phyloP scores from a whole-genome alignment of 23 tunicate genomes.

The Ascidia mentula region DNA sequence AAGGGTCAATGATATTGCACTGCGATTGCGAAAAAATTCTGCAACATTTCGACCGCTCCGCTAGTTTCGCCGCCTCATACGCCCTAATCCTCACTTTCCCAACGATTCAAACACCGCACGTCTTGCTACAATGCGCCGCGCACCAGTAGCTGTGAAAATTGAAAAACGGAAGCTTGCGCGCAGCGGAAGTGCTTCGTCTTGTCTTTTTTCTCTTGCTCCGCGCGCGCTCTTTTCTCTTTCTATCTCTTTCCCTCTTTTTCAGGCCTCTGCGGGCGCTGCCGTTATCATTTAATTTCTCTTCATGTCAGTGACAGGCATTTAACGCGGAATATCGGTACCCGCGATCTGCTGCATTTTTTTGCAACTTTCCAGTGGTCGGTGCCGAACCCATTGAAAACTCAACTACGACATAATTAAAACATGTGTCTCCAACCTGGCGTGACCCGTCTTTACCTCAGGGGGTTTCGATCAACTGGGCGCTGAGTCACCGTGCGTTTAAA shows the following conservation, averaged over 20 bases:
- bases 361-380: not conserved
- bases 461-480: not conserved
- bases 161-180: conserved; percentile 60
- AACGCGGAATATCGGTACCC: not conserved
- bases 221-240: not conserved
- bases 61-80: conserved; percentile 7
- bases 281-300: conserved; percentile 22
- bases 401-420: too few species aligned
- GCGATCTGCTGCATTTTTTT: not conserved
- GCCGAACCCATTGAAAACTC: not conserved
- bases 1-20: not conserved
- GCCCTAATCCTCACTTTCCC: not conserved
- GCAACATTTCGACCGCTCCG: not conserved
- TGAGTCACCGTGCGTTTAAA: not conserved
- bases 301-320: conserved; percentile 10
- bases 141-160: conserved; percentile 28
- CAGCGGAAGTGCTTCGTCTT: conserved; percentile 67
- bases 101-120: not conserved
- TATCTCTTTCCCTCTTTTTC: conserved; percentile 28
- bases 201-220: conserved; percentile 31
- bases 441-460: not conserved
- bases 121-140: not conserved
- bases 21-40: not conserved
- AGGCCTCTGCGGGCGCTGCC: not conserved
- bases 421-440: too few species aligned